Percentiles rank a stretch among this genome's conserved stretches.
Conservation (phyloP, 30 jellyfish, hydroid and myxozoan genomes). For the Calvadosia cruxmelitensis region DNA sequence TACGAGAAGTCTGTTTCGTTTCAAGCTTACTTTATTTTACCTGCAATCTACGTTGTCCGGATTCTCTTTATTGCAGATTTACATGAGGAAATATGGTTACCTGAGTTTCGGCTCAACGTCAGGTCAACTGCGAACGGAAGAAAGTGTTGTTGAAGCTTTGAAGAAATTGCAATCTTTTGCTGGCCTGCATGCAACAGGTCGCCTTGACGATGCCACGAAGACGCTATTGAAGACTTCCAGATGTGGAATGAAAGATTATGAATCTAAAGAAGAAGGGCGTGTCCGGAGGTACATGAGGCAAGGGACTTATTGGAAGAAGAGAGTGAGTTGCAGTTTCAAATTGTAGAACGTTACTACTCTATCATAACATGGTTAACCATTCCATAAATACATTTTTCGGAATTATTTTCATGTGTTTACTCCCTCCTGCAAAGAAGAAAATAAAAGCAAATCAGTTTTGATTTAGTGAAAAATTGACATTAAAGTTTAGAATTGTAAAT, state of each 20-base stretch:
- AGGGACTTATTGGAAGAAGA: conserved; percentile 65
- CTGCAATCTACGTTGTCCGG: too few relatives aligned
- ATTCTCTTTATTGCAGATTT: conserved; percentile 7
- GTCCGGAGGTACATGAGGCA: conserved; percentile 58
- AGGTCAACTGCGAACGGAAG: conserved; percentile 25
- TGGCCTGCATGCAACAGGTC: conserved; percentile 38
- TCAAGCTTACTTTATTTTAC: too few relatives aligned
- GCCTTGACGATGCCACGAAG: conserved; percentile 33
- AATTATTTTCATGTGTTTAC: too few relatives aligned
- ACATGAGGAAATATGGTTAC: conserved; percentile 43
- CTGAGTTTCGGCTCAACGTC: conserved; percentile 15
- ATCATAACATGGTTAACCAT: too few relatives aligned
- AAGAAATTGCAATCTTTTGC: conserved; percentile 49
- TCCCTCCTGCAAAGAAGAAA: too few relatives aligned
- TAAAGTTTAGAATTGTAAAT: too few relatives aligned
- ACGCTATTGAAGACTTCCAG: conserved; percentile 48
- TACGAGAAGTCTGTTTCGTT: too few relatives aligned
- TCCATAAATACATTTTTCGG: too few relatives aligned
- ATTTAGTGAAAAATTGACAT: too few relatives aligned
- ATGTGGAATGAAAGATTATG: conserved; percentile 67
- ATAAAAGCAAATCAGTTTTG: too few relatives aligned
- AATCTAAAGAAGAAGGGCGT: neutral
- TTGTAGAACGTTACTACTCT: too few relatives aligned
- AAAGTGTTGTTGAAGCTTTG: conserved; percentile 28
- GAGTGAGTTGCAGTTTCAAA: conserved; percentile 44